Evolutionary conservation across 2,113 vertebrate species (phyloP).

Genomic region (Fulmarus glacialis): DNA sequence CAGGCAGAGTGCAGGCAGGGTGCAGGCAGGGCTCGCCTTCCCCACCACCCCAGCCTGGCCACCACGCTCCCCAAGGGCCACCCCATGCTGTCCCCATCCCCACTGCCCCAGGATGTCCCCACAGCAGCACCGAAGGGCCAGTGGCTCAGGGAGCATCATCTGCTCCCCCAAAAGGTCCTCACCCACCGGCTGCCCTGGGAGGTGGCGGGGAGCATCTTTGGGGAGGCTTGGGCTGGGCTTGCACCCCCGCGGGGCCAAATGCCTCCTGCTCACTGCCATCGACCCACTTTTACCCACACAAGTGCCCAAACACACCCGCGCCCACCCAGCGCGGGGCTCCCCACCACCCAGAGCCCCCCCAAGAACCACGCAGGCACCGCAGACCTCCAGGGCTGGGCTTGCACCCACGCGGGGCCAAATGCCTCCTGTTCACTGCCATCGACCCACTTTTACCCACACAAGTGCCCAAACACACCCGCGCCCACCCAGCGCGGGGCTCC

Average conservation of each 20-base stretch:
- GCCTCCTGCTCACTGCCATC: not conserved
- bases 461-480: not conserved
- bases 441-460: not conserved
- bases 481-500: not conserved
- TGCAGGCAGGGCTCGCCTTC: not conserved
- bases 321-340: not conserved
- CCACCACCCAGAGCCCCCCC: not conserved
- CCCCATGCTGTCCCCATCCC: not conserved
- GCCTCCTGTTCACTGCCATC: not conserved
- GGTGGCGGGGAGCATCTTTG: not conserved
- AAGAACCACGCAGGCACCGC: no score
- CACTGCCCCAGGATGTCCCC: fast-evolving
- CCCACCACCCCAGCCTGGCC: not conserved
- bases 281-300: not conserved
- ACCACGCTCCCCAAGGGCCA: not conserved
- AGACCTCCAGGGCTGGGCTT: not conserved
- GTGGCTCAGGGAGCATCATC: fast-evolving
- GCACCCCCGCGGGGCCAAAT: fast-evolving
- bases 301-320: not conserved
- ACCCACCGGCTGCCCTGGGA: not conserved
- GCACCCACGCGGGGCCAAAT: fast-evolving
- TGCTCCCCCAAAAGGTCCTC: not conserved
- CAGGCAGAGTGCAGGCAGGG: not conserved
- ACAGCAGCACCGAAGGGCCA: fast-evolving
- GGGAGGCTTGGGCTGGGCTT: not conserved